phyloP scores from a whole-genome alignment of 2,888 invertebrate species.

The Andricus quercusramuli region DNA sequence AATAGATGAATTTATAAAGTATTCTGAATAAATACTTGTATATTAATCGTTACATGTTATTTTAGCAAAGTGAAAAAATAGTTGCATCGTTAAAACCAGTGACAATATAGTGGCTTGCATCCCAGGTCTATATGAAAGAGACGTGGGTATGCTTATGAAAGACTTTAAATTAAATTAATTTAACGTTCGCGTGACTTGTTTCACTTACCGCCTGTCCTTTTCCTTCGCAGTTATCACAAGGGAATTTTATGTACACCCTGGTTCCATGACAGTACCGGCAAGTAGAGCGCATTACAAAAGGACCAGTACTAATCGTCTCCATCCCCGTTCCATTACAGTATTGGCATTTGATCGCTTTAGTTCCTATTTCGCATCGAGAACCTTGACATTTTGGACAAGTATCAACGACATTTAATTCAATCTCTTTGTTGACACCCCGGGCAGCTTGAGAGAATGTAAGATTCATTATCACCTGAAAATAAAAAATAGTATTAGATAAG shows the following conservation, averaged over 20 bases:
- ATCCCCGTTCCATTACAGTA: conserved; percentile 98
- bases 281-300: conserved; percentile 97
- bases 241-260: conserved; percentile 92
- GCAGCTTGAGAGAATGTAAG: conserved; percentile 96
- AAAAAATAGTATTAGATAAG: not conserved
- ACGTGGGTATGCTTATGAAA: no score
- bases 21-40: no score
- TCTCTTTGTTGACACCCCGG: conserved; percentile 95
- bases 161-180: conserved; percentile 26
- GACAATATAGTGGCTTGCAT: no score
- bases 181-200: not conserved
- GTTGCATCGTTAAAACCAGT: no score
- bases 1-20: no score
- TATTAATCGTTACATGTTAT: no score
- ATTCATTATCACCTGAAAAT: conserved; percentile 88
- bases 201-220: conserved; percentile 89
- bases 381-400: conserved; percentile 95
- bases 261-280: conserved; percentile 95
- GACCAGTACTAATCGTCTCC: conserved; percentile 94
- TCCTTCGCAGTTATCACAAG: conserved; percentile 95
- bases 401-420: conserved; percentile 94
- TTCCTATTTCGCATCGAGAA: conserved; percentile 92
- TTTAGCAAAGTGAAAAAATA: no score
- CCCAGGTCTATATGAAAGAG: no score
- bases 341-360: conserved; percentile 92